Percentiles rank a stretch among this genome's conserved stretches.
phyloP scores from a whole-genome alignment of 2,797 vertebrate genomes.

The Iguana delicatissima region DNA sequence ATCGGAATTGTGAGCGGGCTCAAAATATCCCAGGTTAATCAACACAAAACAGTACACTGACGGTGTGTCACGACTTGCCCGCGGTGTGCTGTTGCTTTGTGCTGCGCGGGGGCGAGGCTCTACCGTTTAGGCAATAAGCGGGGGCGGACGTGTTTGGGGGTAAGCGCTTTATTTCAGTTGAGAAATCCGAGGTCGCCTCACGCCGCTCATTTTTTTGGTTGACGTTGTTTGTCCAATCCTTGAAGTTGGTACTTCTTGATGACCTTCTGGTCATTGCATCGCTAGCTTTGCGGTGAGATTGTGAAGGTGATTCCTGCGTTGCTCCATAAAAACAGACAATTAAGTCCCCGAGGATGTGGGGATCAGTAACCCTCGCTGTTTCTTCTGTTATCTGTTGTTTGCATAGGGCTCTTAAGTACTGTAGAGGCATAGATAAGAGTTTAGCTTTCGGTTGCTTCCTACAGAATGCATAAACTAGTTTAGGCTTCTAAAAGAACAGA shows the following conservation, averaged over 20 bases:
- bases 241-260: not conserved
- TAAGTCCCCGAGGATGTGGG: not conserved
- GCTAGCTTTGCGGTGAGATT: not conserved
- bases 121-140: not conserved
- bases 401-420: not conserved
- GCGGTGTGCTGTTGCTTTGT: not conserved
- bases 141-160: no score
- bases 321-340: not conserved
- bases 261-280: not conserved
- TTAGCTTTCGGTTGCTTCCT: conserved; percentile 3
- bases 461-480: not conserved
- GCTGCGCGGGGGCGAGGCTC: not conserved
- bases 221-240: not conserved
- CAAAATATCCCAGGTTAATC: not conserved
- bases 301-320: conserved; percentile 44
- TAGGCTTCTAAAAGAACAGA: conserved; percentile 12
- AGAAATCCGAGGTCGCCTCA: no score
- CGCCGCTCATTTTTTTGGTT: not conserved
- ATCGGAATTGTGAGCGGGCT: not conserved
- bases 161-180: not conserved
- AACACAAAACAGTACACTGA: no score
- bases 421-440: conserved; percentile 18
- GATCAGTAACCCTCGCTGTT: conserved; percentile 5
- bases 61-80: not conserved
- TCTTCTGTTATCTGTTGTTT: conserved; percentile 15